Evolutionary conservation across 1,140 invertebrate genomes (phyloP).

Genomic region (Coelopa frigida): DNA sequence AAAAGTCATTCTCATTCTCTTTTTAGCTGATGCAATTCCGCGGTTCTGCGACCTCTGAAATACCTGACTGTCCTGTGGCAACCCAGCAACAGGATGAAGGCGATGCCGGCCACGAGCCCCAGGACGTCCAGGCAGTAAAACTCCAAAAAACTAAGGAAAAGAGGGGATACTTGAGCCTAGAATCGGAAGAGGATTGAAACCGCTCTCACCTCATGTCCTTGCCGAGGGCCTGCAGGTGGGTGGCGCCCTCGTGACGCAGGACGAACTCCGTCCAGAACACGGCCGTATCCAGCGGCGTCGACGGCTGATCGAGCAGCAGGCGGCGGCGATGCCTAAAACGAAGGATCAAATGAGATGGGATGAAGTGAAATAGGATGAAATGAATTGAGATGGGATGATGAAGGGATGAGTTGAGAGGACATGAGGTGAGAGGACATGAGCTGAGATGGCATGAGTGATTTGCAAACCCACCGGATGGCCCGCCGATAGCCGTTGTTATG

Average conservation of each 20-base stretch:
- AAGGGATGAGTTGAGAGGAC: too few species aligned
- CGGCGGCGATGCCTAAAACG: conserved; percentile 38
- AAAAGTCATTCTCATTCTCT: too few species aligned
- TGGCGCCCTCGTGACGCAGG: conserved; percentile 54
- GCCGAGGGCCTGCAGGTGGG: conserved; percentile 51
- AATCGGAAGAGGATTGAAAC: background rate
- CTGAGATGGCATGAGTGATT: background rate
- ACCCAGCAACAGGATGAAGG: too few species aligned
- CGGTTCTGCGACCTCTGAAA: too few species aligned
- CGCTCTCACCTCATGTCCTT: conserved; percentile 45
- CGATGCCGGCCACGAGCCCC: too few species aligned
- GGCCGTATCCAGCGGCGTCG: conserved; percentile 52
- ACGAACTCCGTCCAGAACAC: conserved; percentile 61
- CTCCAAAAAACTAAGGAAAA: background rate
- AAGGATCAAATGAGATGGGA: conserved; percentile 20
- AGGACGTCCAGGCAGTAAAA: too few species aligned
- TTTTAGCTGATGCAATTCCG: too few species aligned
- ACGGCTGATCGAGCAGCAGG: conserved; percentile 52
- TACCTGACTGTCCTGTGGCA: too few species aligned
- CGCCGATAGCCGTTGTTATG: conserved; percentile 44
- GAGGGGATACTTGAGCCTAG: background rate
- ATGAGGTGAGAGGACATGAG: too few species aligned
- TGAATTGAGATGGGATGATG: conserved; percentile 4
- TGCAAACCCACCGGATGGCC: conserved; percentile 26
- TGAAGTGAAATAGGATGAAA: conserved; percentile 14